Percentiles rank a stretch among this genome's conserved stretches.
These are phyloP conservation scores for Etheostoma nigrum DNA, from an alignment of 2,797 vertebrate genomes.

Conservation along the genomic window DNA sequence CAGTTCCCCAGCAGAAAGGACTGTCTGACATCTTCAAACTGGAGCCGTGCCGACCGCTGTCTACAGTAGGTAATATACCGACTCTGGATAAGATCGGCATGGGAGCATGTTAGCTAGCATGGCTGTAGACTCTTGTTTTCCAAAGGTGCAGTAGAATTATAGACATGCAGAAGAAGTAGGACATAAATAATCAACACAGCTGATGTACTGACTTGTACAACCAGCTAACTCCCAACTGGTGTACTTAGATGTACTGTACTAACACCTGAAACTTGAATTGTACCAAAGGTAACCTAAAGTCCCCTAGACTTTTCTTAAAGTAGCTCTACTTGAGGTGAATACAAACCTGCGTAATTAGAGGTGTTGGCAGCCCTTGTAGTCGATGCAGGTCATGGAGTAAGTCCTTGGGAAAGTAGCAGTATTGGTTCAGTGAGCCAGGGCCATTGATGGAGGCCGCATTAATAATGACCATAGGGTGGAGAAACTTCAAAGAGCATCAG, in stretches of 20 bases:
- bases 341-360: slow-evolving; percentile 24
- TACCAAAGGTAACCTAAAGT: slow-evolving; percentile 17
- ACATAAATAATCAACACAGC: slow-evolving; percentile 9
- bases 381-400: slow-evolving; percentile 30
- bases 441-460: slow-evolving; percentile 43
- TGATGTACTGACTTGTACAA: background rate
- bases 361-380: slow-evolving; percentile 28
- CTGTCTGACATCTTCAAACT: too few relatives aligned
- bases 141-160: background rate
- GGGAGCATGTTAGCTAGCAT: background rate
- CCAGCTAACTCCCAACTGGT: background rate
- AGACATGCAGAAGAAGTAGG: background rate
- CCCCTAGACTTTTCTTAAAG: slow-evolving; percentile 4
- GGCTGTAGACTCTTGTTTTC: background rate
- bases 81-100: background rate
- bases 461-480: slow-evolving; percentile 60
- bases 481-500: slow-evolving; percentile 69
- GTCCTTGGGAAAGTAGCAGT: slow-evolving; percentile 32
- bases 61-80: too few relatives aligned
- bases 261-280: background rate
- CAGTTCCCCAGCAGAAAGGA: too few relatives aligned
- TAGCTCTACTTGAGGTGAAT: slow-evolving; percentile 22
- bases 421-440: slow-evolving; percentile 51
- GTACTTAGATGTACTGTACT: background rate
- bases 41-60: too few relatives aligned